Evolutionary conservation across 2,113 vertebrate genomes (phyloP).

Genomic region (Synchiropus splendidus): DNA sequence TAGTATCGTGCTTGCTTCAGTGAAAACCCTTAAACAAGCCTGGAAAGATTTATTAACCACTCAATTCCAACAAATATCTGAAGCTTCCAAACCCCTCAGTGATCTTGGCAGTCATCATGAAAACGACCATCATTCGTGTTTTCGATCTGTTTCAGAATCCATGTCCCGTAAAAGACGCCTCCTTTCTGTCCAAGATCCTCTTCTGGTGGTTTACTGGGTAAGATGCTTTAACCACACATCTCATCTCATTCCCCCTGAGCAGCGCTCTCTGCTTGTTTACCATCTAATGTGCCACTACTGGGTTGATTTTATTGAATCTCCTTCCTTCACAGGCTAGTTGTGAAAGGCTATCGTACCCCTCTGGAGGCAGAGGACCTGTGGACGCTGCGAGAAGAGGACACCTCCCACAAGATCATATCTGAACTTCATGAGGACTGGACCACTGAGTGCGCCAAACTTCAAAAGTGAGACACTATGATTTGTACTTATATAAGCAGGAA

Average conservation of each 20-base stretch:
- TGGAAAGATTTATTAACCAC: no score
- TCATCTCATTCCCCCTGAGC: conserved; percentile 32
- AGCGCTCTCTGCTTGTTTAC: conserved; percentile 40
- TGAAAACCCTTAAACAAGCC: no score
- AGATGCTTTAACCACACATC: conserved; percentile 49
- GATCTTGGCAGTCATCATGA: conserved; percentile 17
- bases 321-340: conserved; percentile 67
- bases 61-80: no score
- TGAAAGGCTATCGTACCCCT: conserved; percentile 73
- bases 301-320: conserved; percentile 19
- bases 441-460: conserved; percentile 61
- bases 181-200: conserved; percentile 82
- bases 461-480: conserved; percentile 49
- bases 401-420: conserved; percentile 75
- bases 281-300: conserved; percentile 30
- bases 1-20: no score
- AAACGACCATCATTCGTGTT: conserved; percentile 28
- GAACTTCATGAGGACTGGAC: conserved; percentile 76
- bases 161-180: conserved; percentile 80
- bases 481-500: not conserved
- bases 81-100: no score
- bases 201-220: conserved; percentile 96
- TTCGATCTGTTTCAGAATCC: conserved; percentile 74
- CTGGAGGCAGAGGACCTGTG: conserved; percentile 76
- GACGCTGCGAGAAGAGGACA: conserved; percentile 76